These are phyloP conservation scores for Eudasyphora cyanicolor DNA, from an alignment of 2,888 invertebrate species.

Conservation along the genomic window DNA sequence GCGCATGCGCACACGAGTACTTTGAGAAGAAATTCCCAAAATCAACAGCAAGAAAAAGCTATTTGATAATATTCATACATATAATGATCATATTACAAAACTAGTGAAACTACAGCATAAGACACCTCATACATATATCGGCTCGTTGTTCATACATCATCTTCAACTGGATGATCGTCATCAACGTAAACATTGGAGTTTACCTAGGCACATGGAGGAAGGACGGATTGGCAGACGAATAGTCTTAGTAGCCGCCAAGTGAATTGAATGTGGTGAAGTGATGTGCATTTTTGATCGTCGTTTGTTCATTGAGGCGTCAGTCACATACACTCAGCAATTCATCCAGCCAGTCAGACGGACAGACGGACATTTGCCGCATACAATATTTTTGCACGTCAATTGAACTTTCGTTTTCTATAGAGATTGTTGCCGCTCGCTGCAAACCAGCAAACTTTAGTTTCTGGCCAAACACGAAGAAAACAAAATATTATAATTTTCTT, in stretches of 20 bases:
- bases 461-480: slow-evolving; percentile 27
- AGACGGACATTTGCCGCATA: background rate
- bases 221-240: slow-evolving; percentile 35
- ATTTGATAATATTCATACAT: slow-evolving; percentile 60
- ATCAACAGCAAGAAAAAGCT: slow-evolving; percentile 36
- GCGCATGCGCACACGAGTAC: background rate
- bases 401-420: slow-evolving; percentile 65
- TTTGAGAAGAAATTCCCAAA: slow-evolving; percentile 11
- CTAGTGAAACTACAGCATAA: slow-evolving; percentile 57
- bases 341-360: background rate
- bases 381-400: slow-evolving; percentile 49
- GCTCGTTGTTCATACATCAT: background rate
- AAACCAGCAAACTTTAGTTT: background rate
- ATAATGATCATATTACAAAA: slow-evolving; percentile 62
- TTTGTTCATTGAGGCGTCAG: slow-evolving; percentile 19
- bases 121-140: slow-evolving; percentile 33
- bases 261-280: slow-evolving; percentile 36
- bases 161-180: background rate
- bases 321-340: slow-evolving; percentile 4
- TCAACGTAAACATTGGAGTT: background rate
- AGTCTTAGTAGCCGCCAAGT: background rate
- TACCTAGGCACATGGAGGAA: background rate
- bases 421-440: too few species aligned
- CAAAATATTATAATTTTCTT: slow-evolving; percentile 33
- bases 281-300: slow-evolving; percentile 43